A percentile compares a stretch with the other conserved stretches of the same genome.
These are phyloP conservation scores for Drosophila murphyi DNA, from an alignment of 1,140 invertebrate genomes.

Conservation along the genomic window DNA sequence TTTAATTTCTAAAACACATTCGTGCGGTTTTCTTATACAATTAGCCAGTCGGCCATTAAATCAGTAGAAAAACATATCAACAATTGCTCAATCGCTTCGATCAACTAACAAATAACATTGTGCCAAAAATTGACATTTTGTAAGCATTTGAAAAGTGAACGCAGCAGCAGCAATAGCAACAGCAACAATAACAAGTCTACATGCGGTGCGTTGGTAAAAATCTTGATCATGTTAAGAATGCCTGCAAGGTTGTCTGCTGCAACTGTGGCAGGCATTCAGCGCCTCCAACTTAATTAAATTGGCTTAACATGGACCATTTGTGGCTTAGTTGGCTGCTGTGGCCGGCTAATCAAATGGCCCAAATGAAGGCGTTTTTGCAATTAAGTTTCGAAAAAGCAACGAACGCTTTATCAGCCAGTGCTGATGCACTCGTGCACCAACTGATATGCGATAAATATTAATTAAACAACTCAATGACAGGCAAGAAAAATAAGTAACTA, in stretches of 20 bases:
- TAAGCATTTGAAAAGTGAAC: slow-evolving; percentile 76
- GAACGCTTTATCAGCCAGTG: slow-evolving; percentile 57
- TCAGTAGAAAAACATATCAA: slow-evolving; percentile 64
- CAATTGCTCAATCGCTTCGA: slow-evolving; percentile 73
- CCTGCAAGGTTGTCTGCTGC: slow-evolving; percentile 70
- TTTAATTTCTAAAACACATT: slow-evolving; percentile 28
- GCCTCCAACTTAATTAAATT: slow-evolving; percentile 74
- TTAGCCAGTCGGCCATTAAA: slow-evolving; percentile 52
- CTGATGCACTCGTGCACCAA: slow-evolving; percentile 54
- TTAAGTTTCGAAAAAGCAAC: slow-evolving; percentile 31
- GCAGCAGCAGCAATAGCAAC: slow-evolving; percentile 45
- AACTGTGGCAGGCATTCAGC: slow-evolving; percentile 51
- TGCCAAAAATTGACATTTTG: slow-evolving; percentile 75
- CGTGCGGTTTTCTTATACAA: slow-evolving; percentile 55
- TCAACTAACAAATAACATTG: slow-evolving; percentile 78
- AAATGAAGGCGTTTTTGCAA: slow-evolving; percentile 56
- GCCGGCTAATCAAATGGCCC: slow-evolving; percentile 59
- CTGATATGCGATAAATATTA: slow-evolving; percentile 63
- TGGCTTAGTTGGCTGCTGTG: slow-evolving; percentile 30
- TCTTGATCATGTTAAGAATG: slow-evolving; percentile 77
- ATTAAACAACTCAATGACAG: slow-evolving; percentile 70
- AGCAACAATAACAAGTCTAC: slow-evolving; percentile 27
- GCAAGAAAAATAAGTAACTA: slow-evolving; percentile 62
- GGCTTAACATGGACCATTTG: slow-evolving; percentile 60
- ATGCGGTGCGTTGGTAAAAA: slow-evolving; percentile 72